Evolutionary conservation across 2,888 invertebrate genomes (phyloP).

Genomic region (Oligia strigilis): DNA sequence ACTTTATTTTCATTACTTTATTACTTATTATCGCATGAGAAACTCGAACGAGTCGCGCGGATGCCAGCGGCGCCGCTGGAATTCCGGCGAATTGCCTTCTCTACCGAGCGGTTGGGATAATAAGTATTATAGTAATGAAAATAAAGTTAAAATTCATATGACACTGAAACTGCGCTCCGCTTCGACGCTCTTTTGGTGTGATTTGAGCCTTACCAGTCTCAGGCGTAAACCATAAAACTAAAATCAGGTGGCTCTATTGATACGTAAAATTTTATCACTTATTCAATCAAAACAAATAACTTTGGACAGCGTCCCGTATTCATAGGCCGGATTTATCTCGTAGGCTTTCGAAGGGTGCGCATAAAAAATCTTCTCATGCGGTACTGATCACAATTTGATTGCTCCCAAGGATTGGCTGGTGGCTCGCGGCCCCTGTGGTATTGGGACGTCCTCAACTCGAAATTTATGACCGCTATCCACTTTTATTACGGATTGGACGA

Average conservation of each 20-base stretch:
- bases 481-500: slow-evolving; percentile 87
- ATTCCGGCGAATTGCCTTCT: too few species aligned
- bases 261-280: slow-evolving; percentile 71
- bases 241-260: slow-evolving; percentile 66
- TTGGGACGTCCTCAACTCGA: slow-evolving; percentile 75
- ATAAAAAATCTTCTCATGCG: slow-evolving; percentile 85
- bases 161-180: too few species aligned
- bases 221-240: slow-evolving; percentile 45
- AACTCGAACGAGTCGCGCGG: too few species aligned
- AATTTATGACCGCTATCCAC: slow-evolving; percentile 84
- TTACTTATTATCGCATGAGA: too few species aligned
- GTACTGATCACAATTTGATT: slow-evolving; percentile 88
- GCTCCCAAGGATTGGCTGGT: slow-evolving; percentile 74
- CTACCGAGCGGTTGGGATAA: too few species aligned
- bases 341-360: slow-evolving; percentile 80
- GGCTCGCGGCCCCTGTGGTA: slow-evolving; percentile 74
- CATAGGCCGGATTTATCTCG: slow-evolving; percentile 75
- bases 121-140: too few species aligned
- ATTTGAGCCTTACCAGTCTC: neutral
- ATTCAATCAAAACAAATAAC: slow-evolving; percentile 79
- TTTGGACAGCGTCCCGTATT: slow-evolving; percentile 70
- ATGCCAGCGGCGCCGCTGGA: too few species aligned
- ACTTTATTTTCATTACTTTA: too few species aligned
- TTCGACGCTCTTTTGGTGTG: too few species aligned
- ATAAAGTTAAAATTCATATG: too few species aligned